Conservation (phyloP, 2,888 invertebrate genomes). For the Capitulum mitella region DNA sequence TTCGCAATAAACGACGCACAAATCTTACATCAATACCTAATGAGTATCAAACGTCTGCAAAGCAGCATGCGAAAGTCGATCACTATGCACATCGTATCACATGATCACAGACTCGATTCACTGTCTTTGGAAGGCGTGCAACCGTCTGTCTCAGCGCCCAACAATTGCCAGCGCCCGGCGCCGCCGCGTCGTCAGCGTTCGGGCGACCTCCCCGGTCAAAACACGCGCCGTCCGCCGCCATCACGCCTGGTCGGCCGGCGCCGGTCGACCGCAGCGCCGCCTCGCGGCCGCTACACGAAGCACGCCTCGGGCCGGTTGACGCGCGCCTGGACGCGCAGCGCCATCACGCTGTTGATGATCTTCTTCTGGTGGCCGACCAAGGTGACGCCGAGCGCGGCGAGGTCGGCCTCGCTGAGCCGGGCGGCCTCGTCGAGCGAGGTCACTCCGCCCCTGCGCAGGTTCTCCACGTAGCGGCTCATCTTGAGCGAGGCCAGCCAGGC, state of each 20-base stretch:
- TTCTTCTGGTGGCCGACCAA: conserved; percentile 96
- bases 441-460: conserved; percentile 84
- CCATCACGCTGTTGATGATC: conserved; percentile 89
- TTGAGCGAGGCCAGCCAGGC: conserved; percentile 94
- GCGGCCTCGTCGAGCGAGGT: conserved; percentile 76
- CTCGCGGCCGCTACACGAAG: conserved; percentile 55
- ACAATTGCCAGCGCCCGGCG: neutral
- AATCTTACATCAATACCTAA: neutral
- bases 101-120: neutral
- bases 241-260: neutral
- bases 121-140: neutral
- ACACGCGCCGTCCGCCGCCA: neutral
- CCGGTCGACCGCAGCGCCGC: neutral
- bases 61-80: neutral
- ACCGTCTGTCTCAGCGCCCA: too few relatives aligned
- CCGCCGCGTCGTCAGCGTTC: neutral
- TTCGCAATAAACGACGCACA: too few relatives aligned
- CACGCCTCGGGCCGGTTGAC: conserved; percentile 62
- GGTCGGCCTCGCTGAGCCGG: conserved; percentile 82
- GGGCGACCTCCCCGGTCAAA: too few relatives aligned
- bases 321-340: conserved; percentile 65
- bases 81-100: neutral
- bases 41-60: neutral
- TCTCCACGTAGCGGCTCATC: conserved; percentile 90
- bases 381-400: conserved; percentile 85